Conservation (phyloP, 2,888 invertebrate genomes). For the Drosophila histrio region DNA sequence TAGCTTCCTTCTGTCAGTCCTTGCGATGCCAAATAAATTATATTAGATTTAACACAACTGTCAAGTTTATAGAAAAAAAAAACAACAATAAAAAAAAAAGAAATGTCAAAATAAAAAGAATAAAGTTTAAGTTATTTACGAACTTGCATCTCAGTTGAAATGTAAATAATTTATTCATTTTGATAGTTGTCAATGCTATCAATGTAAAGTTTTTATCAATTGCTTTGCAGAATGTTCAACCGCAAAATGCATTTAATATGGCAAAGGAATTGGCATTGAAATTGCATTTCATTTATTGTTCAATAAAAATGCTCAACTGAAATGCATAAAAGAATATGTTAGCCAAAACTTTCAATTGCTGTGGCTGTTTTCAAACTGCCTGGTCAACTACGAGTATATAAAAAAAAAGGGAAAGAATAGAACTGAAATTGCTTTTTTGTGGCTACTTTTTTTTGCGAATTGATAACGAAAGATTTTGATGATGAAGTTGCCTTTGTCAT, state of each 20-base stretch:
- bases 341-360: constrained; percentile 25
- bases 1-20: neutral
- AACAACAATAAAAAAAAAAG: neutral
- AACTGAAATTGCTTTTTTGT: constrained; percentile 36
- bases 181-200: constrained; percentile 28
- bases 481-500: constrained; percentile 55
- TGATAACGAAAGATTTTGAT: constrained; percentile 59
- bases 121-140: too few relatives aligned
- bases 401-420: neutral
- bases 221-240: constrained; percentile 13
- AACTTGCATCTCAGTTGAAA: neutral
- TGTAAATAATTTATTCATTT: constrained; percentile 22
- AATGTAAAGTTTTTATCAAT: constrained; percentile 21
- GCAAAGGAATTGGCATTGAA: constrained; percentile 27
- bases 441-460: constrained; percentile 32
- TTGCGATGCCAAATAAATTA: neutral
- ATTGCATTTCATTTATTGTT: constrained; percentile 40
- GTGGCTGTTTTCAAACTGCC: constrained; percentile 18
- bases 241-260: constrained; percentile 25
- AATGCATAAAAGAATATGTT: constrained; percentile 42
- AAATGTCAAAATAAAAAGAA: too few relatives aligned
- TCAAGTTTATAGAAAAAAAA: neutral
- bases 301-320: constrained; percentile 20
- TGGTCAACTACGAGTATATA: constrained; percentile 19
- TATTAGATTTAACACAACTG: neutral